A percentile compares a stretch with the other conserved stretches of the same genome.
Conservation (phyloP, 2,888 invertebrate genomes). For the Alloscopus bannaensis region DNA sequence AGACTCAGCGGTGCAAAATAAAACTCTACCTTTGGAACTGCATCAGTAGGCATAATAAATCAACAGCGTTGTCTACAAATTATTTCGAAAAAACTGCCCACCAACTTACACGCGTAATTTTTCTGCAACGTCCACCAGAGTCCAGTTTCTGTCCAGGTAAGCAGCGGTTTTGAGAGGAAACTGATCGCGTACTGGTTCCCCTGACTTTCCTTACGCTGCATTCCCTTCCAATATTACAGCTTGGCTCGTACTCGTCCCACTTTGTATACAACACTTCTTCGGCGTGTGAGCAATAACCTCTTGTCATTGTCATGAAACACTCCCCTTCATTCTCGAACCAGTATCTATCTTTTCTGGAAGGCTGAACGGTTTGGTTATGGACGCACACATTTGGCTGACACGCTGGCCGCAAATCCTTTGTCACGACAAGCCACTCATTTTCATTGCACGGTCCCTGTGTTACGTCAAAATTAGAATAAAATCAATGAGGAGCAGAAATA, state of each 20-base stretch:
- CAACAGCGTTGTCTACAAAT: no score
- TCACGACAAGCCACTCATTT: constrained; percentile 70
- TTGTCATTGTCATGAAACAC: constrained; percentile 68
- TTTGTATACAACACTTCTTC: constrained; percentile 68
- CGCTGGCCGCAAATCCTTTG: constrained; percentile 45
- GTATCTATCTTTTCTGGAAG: constrained; percentile 65
- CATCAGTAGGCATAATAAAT: no score
- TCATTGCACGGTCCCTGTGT: constrained; percentile 69
- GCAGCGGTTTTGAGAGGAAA: constrained; percentile 22
- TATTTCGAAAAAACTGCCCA: constrained; percentile 43
- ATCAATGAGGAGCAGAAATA: not conserved
- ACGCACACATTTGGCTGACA: constrained; percentile 67
- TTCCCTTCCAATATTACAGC: constrained; percentile 60
- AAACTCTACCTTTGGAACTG: no score
- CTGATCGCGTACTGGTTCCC: constrained; percentile 19
- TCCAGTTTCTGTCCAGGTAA: constrained; percentile 65
- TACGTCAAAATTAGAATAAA: constrained; percentile 1
- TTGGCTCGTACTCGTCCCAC: constrained; percentile 67
- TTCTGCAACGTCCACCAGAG: constrained; percentile 53
- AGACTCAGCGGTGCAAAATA: no score
- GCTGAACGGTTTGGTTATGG: constrained; percentile 53
- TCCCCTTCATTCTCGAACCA: constrained; percentile 68
- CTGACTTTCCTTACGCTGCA: constrained; percentile 60
- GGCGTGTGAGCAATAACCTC: constrained; percentile 67
- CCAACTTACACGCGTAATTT: constrained; percentile 57